Percentiles rank a stretch among this genome's conserved stretches.
Evolutionary conservation across 1,140 invertebrate genomes (phyloP).

Genomic region (Trigoniulus corallinus): DNA sequence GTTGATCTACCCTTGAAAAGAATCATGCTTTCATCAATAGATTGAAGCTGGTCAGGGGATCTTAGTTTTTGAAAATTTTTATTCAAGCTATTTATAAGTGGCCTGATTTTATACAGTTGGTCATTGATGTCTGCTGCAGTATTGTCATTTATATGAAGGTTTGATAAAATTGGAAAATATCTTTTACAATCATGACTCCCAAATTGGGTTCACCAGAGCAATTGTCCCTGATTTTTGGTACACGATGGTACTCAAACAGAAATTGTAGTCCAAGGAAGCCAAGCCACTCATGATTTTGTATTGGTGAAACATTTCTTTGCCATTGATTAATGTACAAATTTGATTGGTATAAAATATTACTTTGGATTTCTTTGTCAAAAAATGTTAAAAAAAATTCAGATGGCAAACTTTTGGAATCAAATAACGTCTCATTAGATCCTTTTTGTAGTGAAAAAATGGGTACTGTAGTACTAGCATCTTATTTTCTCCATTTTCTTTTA

Average conservation of each 20-base stretch:
- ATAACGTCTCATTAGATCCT: neutral
- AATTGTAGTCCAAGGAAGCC: neutral
- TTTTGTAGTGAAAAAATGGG: too few species aligned
- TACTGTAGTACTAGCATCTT: too few species aligned
- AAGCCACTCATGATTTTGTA: neutral
- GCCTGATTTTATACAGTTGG: neutral
- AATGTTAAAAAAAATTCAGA: neutral
- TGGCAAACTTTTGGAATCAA: neutral
- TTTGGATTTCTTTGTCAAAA: neutral
- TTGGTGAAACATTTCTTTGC: neutral
- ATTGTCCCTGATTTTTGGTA: neutral
- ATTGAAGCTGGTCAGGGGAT: neutral
- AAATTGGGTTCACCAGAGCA: neutral
- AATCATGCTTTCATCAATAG: constrained; percentile 20
- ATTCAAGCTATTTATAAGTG: neutral
- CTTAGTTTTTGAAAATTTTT: constrained; percentile 1
- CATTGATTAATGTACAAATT: neutral
- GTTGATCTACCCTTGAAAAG: constrained; percentile 18
- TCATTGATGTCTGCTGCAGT: neutral
- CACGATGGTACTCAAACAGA: neutral
- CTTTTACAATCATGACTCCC: neutral
- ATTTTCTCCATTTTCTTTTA: too few species aligned
- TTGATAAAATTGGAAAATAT: neutral
- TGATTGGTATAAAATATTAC: neutral
- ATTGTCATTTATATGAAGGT: constrained; percentile 1